These are phyloP conservation scores for Hesperophylax magnus DNA, from an alignment of 1,140 invertebrate species.

Conservation along the genomic window DNA sequence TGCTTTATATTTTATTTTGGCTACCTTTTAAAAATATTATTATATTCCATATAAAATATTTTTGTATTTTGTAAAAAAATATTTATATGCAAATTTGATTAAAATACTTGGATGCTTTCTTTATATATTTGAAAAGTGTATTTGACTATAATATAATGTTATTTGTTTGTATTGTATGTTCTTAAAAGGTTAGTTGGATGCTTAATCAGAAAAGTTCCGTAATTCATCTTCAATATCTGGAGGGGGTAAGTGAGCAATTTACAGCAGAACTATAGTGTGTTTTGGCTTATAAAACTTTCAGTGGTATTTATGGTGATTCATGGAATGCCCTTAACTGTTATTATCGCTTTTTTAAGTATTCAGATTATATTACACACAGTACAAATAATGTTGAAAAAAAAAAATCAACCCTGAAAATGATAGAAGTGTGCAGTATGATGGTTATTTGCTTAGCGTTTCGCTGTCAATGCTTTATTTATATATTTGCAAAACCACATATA, in stretches of 20 bases:
- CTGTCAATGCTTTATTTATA: too few relatives aligned
- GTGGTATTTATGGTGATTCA: too few relatives aligned
- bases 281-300: too few relatives aligned
- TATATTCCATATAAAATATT: not conserved
- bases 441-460: too few relatives aligned
- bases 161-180: conserved; percentile 23
- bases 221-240: conserved; percentile 16
- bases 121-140: conserved; percentile 6
- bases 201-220: not conserved
- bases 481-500: too few relatives aligned
- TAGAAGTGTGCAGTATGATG: too few relatives aligned
- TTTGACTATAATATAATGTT: conserved; percentile 6
- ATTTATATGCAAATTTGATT: not conserved
- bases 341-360: too few relatives aligned
- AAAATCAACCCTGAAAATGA: too few relatives aligned
- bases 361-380: too few relatives aligned
- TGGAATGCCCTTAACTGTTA: too few relatives aligned
- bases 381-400: too few relatives aligned
- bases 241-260: not conserved
- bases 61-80: not conserved
- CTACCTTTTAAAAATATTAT: not conserved
- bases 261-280: not conserved
- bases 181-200: conserved; percentile 18
- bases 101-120: not conserved
- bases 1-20: conserved; percentile 46